Evolutionary conservation across 1,140 invertebrate genomes (phyloP), one percentile per base, ranked within the genome.

Genomic region (Cyrtorhinus lividipennis): DNA sequence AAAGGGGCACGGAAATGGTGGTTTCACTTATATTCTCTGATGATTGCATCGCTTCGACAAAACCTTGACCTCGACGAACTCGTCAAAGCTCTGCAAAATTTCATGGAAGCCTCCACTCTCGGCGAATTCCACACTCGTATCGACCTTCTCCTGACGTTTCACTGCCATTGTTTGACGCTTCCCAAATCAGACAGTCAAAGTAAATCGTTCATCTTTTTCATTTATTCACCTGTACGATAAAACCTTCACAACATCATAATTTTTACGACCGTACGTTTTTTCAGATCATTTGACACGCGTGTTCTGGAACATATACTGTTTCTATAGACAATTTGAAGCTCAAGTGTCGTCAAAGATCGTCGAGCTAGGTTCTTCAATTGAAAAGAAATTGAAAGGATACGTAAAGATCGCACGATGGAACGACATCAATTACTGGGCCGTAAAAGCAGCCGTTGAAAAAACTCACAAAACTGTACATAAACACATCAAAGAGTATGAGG

Each of bases 391-490:
- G 1, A 87, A 87, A 65, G 90, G 95, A 65, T 94, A 92, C 72
- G 88, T 98, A 0, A 96, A 97, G 72, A 96, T 98, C 48, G 87
- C 86, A n/a, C 79, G 90, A 27, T 98, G 94, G 88, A 77, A 82
- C 66, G 94, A 98, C 70, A 83, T 94, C 1, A 96, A 88, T 70
- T 95, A 95, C 71, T 96, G 89, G 83, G 83, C 90, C n/a, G 82
- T 98, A 8, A 92, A 90, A 67, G 84, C 88, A 66, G 85, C 87
- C 2, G 83, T 94, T 1, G 83, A 88, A 24, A 94, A 91, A 73
- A 87, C 89, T 0, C 92, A 96, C 70, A 83, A 86, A 66, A 90
- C 84, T 23, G 72, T 98, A 1, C 86, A 88, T 67, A 94, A 93
- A 73, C 85, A 86, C 67, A 83, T 92, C 1, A 87, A 88, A 68